These are phyloP conservation scores for Pangasius sanitwongsei DNA, from an alignment of 2,797 vertebrate species.

Conservation along the genomic window DNA sequence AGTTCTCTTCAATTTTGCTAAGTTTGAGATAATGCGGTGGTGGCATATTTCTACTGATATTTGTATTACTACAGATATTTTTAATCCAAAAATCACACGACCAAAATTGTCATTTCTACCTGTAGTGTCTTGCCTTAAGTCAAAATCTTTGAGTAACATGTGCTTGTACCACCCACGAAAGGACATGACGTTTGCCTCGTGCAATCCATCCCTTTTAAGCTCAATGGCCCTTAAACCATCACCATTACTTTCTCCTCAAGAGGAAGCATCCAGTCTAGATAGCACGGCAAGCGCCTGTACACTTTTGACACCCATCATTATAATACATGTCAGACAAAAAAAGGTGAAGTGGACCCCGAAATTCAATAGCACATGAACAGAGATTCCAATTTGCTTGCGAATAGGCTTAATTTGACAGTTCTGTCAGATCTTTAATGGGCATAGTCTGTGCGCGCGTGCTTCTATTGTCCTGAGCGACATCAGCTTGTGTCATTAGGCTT, in stretches of 20 bases:
- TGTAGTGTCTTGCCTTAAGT: neutral
- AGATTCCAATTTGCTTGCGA: conserved; percentile 20
- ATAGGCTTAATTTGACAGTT: conserved; percentile 17
- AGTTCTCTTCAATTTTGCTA: neutral
- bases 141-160: neutral
- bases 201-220: neutral
- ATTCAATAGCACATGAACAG: conserved; percentile 23
- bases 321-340: conserved; percentile 8
- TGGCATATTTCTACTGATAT: neutral
- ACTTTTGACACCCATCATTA: conserved; percentile 23
- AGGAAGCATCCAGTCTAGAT: neutral
- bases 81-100: neutral
- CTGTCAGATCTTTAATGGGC: conserved; percentile 34
- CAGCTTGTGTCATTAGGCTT: conserved; percentile 36
- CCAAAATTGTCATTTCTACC: no score
- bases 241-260: conserved; percentile 1
- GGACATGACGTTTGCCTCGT: neutral
- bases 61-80: neutral
- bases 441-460: conserved; percentile 19
- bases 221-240: neutral
- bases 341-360: conserved; percentile 2
- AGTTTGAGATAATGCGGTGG: neutral
- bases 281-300: neutral
- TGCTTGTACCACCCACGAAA: neutral
- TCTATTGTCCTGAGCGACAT: conserved; percentile 16